Conservation (phyloP, 2,113 vertebrate genomes). For the Vidua chalybeata region DNA sequence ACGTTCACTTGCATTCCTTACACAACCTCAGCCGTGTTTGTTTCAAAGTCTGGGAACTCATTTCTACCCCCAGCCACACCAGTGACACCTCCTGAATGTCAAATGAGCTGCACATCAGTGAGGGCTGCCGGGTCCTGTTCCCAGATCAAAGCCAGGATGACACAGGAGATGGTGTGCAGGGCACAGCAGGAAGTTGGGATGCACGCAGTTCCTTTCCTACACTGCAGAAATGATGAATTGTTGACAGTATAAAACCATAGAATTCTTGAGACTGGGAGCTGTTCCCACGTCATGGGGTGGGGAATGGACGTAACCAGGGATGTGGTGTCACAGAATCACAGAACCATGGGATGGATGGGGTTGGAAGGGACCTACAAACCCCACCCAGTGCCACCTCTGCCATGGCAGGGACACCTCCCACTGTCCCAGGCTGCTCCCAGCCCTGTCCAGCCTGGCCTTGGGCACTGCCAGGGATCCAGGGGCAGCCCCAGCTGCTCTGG, state of each 20-base stretch:
- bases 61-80: background rate
- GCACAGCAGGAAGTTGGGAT: background rate
- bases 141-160: background rate
- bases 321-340: background rate
- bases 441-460: background rate
- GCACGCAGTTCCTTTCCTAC: background rate
- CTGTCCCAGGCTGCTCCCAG: background rate
- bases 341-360: no score
- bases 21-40: background rate
- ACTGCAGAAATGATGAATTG: background rate
- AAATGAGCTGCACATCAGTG: background rate
- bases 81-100: background rate
- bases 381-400: fast-evolving
- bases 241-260: background rate
- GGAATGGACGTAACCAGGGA: background rate
- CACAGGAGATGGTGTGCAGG: background rate
- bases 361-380: fast-evolving
- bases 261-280: background rate
- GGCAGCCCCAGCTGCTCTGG: background rate
- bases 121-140: background rate
- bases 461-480: background rate
- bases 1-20: background rate
- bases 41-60: background rate
- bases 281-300: background rate
- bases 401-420: background rate